Base-by-base conservation (phyloP, 2,888 invertebrate species). In the Cheilosia scutellata region DNA sequence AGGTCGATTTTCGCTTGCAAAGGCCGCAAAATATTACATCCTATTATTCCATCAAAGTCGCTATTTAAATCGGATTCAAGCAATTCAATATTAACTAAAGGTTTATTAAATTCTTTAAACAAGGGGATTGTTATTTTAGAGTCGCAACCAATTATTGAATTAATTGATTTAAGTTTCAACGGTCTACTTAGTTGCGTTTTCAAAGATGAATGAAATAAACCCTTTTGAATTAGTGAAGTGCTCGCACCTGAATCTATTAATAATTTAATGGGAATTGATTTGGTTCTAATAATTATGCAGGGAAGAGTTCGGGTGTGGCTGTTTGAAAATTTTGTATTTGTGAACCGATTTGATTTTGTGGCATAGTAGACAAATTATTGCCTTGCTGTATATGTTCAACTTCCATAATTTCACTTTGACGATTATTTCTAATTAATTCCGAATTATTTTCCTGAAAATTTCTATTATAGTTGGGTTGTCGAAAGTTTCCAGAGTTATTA, bases 301-400 rank as follows among this genome's bases (percentile, higher is more conserved):
- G 63, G 53, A 55, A 62, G 72, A 55, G 49, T 6, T 60, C 60
- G n/a, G 40, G 58, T 25, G 53, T 25, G 53, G 53, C 29, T 53
- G 29, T 53, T 53, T 53, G 53, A 53, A 42, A 11, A 20, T 20
- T 20, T 20, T 1, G 20, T 20, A 20, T 20, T 20, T 20, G 20
- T 0, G 20, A 20, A 20, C 20, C n/a, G 4, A 13, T 42, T 27
- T 25, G 29, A 29, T 53, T 53, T 27, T 53, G 29, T 53, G 29
- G 53, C 6, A 53, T 53, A 53, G 27, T 53, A 53, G 53, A 53
- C 53, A 29, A 53, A 53, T 53, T 53, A 27, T 53, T 53, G 53
- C 25, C 53, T 29, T 57, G 33, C 55, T 57, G 33, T 31, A 16
- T 57, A 57, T 57, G 57, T 16, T 16, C 16, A 57, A 57, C 57